These are phyloP conservation scores for Plecotus auritus DNA, from an alignment of 2,113 vertebrate genomes.

Conservation along the genomic window DNA sequence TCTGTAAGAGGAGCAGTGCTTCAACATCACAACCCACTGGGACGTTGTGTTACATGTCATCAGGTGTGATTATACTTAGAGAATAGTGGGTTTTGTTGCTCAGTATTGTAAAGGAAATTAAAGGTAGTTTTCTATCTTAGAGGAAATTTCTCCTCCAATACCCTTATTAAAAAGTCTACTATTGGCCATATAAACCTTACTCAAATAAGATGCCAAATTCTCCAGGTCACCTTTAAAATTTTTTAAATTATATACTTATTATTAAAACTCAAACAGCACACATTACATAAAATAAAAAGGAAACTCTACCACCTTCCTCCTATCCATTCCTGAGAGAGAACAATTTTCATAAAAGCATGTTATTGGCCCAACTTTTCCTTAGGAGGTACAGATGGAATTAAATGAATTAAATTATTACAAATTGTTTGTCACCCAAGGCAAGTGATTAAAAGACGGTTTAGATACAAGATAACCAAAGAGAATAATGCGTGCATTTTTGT, in stretches of 20 bases:
- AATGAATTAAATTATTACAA: constrained; percentile 48
- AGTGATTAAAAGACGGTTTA: constrained; percentile 41
- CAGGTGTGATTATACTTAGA: background rate
- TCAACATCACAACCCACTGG: constrained; percentile 68
- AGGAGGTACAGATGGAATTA: constrained; percentile 5
- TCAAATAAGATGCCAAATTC: constrained; percentile 1
- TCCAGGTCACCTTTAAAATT: background rate
- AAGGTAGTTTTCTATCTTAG: background rate
- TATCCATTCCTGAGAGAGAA: background rate
- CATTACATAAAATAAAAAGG: background rate
- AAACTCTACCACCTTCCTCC: background rate
- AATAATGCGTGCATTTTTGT: background rate
- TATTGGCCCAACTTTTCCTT: background rate
- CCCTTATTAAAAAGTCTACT: background rate
- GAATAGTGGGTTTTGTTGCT: background rate
- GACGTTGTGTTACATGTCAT: constrained; percentile 33
- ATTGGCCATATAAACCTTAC: background rate
- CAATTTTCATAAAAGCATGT: background rate
- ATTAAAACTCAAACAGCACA: background rate
- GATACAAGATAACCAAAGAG: background rate
- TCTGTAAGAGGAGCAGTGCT: constrained; percentile 68
- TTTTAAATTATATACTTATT: constrained; percentile 17
- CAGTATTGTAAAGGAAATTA: background rate
- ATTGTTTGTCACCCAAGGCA: background rate
- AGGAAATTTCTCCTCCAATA: background rate